Conservation (phyloP, 2,113 vertebrate species). For the Cervus canadensis region DNA sequence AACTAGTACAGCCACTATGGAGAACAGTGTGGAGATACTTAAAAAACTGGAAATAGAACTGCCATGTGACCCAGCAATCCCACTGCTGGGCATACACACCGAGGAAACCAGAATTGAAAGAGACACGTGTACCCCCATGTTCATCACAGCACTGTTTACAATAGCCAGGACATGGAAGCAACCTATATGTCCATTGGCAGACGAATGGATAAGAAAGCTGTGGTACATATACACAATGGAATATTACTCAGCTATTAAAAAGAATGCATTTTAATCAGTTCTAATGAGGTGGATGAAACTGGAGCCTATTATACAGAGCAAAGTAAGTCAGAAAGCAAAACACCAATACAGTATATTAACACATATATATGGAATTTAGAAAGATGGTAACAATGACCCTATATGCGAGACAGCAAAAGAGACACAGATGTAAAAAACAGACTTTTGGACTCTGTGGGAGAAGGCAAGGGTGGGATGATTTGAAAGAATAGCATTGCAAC, state of each 20-base stretch:
- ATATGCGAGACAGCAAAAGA: background rate
- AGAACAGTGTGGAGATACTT: background rate
- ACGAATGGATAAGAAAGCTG: background rate
- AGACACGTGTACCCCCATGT: background rate
- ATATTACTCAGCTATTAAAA: background rate
- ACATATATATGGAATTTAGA: background rate
- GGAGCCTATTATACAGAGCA: background rate
- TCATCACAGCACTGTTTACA: background rate
- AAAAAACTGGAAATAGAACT: background rate
- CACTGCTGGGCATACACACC: background rate
- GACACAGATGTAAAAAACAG: background rate
- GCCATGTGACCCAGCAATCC: background rate
- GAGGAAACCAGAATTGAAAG: background rate
- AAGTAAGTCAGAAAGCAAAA: background rate
- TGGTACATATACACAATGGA: background rate
- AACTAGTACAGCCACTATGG: background rate
- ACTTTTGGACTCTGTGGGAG: background rate
- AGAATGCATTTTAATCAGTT: background rate
- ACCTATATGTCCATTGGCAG: background rate
- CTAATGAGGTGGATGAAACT: background rate
- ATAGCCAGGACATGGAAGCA: background rate
- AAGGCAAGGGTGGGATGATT: background rate
- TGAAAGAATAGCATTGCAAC: background rate
- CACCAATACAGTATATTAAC: background rate
- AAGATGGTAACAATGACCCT: background rate